These are phyloP conservation scores for Linurgus olivaceus DNA, from an alignment of 2,797 vertebrate species.

Conservation along the genomic window DNA sequence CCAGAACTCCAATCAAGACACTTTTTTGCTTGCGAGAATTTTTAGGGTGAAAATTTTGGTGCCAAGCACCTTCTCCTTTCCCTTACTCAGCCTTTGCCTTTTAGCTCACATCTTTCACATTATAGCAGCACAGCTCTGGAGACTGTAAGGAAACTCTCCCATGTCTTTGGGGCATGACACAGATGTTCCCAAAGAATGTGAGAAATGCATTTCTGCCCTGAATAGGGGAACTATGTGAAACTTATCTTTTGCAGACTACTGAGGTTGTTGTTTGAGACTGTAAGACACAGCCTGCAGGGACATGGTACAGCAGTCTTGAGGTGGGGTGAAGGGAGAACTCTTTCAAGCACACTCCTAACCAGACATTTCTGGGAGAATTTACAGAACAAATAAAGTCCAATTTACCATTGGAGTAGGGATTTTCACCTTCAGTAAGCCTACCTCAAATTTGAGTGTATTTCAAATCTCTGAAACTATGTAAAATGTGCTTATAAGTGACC, in stretches of 20 bases:
- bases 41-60: not conserved
- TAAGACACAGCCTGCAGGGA: not conserved
- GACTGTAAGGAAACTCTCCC: not conserved
- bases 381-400: not conserved
- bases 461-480: not conserved
- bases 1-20: not conserved
- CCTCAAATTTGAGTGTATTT: not conserved
- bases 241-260: not conserved
- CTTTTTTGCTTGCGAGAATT: not conserved
- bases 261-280: not conserved
- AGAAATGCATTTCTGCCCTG: not conserved
- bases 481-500: not conserved
- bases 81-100: not conserved
- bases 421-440: not conserved
- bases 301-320: not conserved
- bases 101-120: not conserved
- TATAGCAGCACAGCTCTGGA: not conserved
- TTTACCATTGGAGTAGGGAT: not conserved
- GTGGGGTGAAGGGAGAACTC: accelerated
- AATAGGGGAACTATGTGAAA: accelerated
- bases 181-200: not conserved
- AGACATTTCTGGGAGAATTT: not conserved
- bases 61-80: not conserved
- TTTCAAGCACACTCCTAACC: not conserved
- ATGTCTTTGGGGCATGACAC: not conserved